Percentiles rank a stretch among this genome's conserved stretches.
Conservation (phyloP, 2,888 invertebrate genomes). For the Phyllotreta striolata region DNA sequence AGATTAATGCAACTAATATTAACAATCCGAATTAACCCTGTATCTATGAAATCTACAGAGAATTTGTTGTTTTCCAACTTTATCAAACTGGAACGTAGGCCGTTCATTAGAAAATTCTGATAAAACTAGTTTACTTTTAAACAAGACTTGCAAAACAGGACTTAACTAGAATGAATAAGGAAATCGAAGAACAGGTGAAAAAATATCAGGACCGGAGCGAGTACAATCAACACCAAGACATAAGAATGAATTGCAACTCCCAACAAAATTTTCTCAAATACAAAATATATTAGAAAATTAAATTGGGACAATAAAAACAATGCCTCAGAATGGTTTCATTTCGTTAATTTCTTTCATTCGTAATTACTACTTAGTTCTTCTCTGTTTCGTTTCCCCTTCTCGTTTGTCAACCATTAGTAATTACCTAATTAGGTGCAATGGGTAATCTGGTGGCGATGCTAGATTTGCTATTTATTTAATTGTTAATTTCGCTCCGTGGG, state of each 20-base stretch:
- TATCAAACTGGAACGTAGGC: conserved; percentile 56
- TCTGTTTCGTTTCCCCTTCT: not conserved
- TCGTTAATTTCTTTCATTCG: too few species aligned
- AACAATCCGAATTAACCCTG: conserved; percentile 12
- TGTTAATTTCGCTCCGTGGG: conserved; percentile 16
- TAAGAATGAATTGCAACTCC: not conserved
- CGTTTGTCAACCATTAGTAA: conserved; percentile 2
- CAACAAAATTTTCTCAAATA: too few species aligned
- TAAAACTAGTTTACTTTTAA: conserved; percentile 35
- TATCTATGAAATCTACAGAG: not conserved
- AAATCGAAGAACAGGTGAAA: conserved; percentile 11
- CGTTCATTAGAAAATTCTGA: conserved; percentile 57
- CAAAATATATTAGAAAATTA: too few species aligned
- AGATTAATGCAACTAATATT: not conserved
- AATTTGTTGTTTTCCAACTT: conserved; percentile 38
- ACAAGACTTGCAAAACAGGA: conserved; percentile 32
- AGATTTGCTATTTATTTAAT: conserved; percentile 25
- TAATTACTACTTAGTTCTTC: too few species aligned
- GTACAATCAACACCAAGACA: not conserved
- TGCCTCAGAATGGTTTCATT: too few species aligned
- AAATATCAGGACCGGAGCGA: not conserved
- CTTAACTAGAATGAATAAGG: conserved; percentile 22
- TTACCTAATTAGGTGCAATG: not conserved
- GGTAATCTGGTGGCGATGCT: conserved; percentile 5
- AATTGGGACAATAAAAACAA: too few species aligned